These are phyloP conservation scores for Cyrtodaria siliqua DNA, from an alignment of 2,888 invertebrate species.

Conservation along the genomic window DNA sequence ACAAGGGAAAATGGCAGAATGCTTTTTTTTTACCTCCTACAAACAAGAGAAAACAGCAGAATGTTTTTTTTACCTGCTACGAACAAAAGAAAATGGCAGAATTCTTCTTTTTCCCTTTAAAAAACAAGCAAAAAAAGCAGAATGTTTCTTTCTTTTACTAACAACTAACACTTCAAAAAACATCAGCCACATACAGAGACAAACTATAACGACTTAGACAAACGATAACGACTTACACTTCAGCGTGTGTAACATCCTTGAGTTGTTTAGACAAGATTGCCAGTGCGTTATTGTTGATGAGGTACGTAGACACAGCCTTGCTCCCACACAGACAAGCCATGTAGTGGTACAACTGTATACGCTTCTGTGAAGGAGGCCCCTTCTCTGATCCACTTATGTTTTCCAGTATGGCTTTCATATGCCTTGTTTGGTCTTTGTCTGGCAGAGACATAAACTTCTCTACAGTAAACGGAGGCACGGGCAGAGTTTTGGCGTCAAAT, in stretches of 20 bases:
- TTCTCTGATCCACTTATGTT: slow-evolving; percentile 77
- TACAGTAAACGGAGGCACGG: slow-evolving; percentile 78
- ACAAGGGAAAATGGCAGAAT: too few species aligned
- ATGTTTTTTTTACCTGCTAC: too few species aligned
- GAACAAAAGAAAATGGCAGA: too few species aligned
- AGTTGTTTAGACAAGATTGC: slow-evolving; percentile 77
- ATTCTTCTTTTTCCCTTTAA: too few species aligned
- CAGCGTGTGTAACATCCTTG: slow-evolving; percentile 82
- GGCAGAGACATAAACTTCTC: slow-evolving; percentile 80
- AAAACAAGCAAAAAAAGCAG: too few species aligned
- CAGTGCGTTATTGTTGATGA: slow-evolving; percentile 73
- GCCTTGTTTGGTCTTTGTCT: slow-evolving; percentile 79
- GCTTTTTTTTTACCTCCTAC: too few species aligned
- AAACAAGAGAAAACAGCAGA: too few species aligned
- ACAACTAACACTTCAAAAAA: too few species aligned
- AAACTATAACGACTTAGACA: too few species aligned
- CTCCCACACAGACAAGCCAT: slow-evolving; percentile 74
- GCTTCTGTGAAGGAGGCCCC: slow-evolving; percentile 84
- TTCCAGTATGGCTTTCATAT: slow-evolving; percentile 78
- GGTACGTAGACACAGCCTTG: slow-evolving; percentile 67
- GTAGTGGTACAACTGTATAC: slow-evolving; percentile 84
- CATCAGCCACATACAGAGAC: too few species aligned
- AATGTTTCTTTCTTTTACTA: too few species aligned
- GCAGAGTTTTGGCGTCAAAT: slow-evolving; percentile 83
- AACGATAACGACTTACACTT: slow-evolving; percentile 81